phyloP scores from a whole-genome alignment of 2,113 vertebrate genomes.

The Athene noctua region DNA sequence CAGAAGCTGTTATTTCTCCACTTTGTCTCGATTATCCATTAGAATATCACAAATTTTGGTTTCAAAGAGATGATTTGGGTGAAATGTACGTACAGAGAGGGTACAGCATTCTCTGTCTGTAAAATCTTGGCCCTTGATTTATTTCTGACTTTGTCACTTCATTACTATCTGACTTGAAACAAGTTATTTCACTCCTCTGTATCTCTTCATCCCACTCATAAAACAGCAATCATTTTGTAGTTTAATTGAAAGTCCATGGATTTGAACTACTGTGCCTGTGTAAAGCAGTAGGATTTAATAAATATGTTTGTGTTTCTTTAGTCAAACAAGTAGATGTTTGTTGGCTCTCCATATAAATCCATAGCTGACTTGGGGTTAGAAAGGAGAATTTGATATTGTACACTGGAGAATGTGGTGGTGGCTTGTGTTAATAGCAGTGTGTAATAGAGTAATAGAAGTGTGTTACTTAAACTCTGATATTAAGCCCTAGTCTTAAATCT shows the following conservation, averaged over 20 bases:
- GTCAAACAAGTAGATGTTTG: neutral
- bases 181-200: neutral
- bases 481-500: neutral
- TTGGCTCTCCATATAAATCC: neutral
- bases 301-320: neutral
- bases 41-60: neutral
- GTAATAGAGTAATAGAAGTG: too few species aligned
- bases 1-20: neutral
- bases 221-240: neutral
- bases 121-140: neutral
- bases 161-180: neutral
- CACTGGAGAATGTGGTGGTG: neutral
- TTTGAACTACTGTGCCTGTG: neutral
- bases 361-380: neutral
- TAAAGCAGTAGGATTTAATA: neutral
- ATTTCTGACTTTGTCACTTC: neutral
- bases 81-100: neutral
- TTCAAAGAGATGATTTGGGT: neutral
- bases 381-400: neutral
- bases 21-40: neutral
- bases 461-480: neutral
- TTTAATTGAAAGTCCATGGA: neutral
- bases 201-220: neutral
- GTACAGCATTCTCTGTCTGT: neutral
- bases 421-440: neutral